phyloP scores from a whole-genome alignment of 2,113 vertebrate genomes.

The Laticauda laticaudata region DNA sequence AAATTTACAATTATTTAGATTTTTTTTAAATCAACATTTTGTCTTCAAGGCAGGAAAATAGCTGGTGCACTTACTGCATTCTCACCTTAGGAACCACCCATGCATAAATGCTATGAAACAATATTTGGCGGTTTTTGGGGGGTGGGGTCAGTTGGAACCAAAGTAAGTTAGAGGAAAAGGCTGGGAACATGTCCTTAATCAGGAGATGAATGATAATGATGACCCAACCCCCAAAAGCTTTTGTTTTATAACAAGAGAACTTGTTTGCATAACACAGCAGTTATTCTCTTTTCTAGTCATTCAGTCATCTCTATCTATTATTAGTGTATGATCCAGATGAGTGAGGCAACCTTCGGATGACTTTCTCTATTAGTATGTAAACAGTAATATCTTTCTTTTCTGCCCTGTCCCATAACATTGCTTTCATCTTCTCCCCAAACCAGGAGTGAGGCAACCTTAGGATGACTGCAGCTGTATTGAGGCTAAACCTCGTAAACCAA shows the following conservation, averaged over 20 bases:
- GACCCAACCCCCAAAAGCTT: neutral
- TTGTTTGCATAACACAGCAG: neutral
- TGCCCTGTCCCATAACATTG: neutral
- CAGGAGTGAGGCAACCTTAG: neutral
- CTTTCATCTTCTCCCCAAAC: neutral
- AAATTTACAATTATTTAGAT: neutral
- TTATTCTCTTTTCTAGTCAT: neutral
- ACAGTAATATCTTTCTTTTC: neutral
- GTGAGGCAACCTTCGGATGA: neutral
- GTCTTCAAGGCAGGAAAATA: neutral
- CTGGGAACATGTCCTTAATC: neutral
- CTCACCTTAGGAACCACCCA: neutral
- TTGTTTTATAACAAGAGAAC: neutral
- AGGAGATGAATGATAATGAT: neutral
- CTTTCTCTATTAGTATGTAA: neutral
- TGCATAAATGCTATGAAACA: neutral
- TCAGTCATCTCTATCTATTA: neutral
- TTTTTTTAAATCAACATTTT: neutral
- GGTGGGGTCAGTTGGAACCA: neutral
- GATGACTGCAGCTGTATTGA: neutral
- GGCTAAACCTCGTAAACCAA: neutral
- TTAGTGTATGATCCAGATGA: neutral
- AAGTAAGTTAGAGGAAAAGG: no score
- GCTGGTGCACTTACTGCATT: neutral
- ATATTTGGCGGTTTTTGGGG: neutral